These are phyloP conservation scores for Mormyrops attenuatus DNA, from an alignment of 2,797 vertebrate species.

Conservation along the genomic window DNA sequence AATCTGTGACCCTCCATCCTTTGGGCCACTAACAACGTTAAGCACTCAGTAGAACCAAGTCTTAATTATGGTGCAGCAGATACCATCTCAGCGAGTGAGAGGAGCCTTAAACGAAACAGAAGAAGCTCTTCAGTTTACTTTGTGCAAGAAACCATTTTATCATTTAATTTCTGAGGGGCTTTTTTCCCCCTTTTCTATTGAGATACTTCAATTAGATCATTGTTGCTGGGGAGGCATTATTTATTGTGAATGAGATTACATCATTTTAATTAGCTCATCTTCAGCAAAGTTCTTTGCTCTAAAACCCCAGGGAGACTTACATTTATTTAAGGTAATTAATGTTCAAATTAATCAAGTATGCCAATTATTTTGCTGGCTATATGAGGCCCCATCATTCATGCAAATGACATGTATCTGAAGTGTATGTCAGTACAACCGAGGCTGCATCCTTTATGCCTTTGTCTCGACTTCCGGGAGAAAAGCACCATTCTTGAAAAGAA, in stretches of 20 bases:
- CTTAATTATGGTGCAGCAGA: slow-evolving; percentile 49
- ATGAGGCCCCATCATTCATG: neutral
- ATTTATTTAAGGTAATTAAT: slow-evolving; percentile 66
- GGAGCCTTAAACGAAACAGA: slow-evolving; percentile 37
- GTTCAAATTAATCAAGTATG: slow-evolving; percentile 43
- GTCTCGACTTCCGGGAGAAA: neutral
- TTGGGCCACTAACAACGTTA: slow-evolving; percentile 30
- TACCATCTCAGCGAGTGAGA: slow-evolving; percentile 28
- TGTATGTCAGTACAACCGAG: neutral
- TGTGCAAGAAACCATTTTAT: slow-evolving; percentile 49
- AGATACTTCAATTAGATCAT: slow-evolving; percentile 55
- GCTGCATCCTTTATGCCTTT: neutral
- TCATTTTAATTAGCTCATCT: slow-evolving; percentile 67
- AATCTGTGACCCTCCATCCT: neutral
- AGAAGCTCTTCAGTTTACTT: slow-evolving; percentile 25
- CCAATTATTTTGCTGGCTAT: neutral
- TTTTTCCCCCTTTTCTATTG: slow-evolving; percentile 42
- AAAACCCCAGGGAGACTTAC: slow-evolving; percentile 55
- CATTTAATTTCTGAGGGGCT: slow-evolving; percentile 62
- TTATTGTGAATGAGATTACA: slow-evolving; percentile 65
- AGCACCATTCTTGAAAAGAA: neutral
- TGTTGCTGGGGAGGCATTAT: slow-evolving; percentile 61
- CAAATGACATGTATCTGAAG: neutral
- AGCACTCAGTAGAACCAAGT: slow-evolving; percentile 38
- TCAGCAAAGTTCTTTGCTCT: slow-evolving; percentile 60